A percentile compares a stretch with the other conserved stretches of the same genome.
Evolutionary conservation across 2,888 invertebrate species (phyloP).

Genomic region (Anaspis maculata): DNA sequence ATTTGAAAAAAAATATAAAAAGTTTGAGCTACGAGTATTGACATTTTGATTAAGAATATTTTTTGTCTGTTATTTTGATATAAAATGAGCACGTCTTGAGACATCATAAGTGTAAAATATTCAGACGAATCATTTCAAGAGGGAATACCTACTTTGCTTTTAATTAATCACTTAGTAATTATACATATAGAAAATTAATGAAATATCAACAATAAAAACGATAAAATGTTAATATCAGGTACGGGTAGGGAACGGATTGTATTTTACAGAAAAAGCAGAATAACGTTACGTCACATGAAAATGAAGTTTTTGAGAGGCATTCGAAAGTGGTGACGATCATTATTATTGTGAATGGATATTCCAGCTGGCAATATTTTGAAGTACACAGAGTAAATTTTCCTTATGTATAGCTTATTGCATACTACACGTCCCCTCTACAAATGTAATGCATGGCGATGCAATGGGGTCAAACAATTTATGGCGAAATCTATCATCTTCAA

Average conservation of each 20-base stretch:
- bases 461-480: slow-evolving; percentile 28
- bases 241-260: slow-evolving; percentile 35
- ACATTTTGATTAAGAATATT: slow-evolving; percentile 37
- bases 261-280: slow-evolving; percentile 4
- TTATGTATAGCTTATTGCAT: slow-evolving; percentile 35
- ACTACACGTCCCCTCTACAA: slow-evolving; percentile 37
- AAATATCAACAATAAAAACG: too few relatives aligned
- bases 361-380: too few relatives aligned
- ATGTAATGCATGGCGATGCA: slow-evolving; percentile 29
- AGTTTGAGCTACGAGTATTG: slow-evolving; percentile 43
- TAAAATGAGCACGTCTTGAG: slow-evolving; percentile 37
- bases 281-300: too few relatives aligned
- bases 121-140: slow-evolving; percentile 19
- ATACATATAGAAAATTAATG: slow-evolving; percentile 22
- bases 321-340: too few relatives aligned
- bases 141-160: background rate
- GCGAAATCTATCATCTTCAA: slow-evolving; percentile 30
- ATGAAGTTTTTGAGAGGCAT: too few relatives aligned
- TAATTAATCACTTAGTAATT: slow-evolving; percentile 1
- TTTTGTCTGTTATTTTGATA: slow-evolving; percentile 27
- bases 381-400: slow-evolving; percentile 16
- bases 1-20: slow-evolving; percentile 36
- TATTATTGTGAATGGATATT: too few relatives aligned
- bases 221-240: slow-evolving; percentile 35
- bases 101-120: slow-evolving; percentile 28